Evolutionary conservation across 1,140 invertebrate species (phyloP).

Genomic region (Hyposmocoma kahamanoa): DNA sequence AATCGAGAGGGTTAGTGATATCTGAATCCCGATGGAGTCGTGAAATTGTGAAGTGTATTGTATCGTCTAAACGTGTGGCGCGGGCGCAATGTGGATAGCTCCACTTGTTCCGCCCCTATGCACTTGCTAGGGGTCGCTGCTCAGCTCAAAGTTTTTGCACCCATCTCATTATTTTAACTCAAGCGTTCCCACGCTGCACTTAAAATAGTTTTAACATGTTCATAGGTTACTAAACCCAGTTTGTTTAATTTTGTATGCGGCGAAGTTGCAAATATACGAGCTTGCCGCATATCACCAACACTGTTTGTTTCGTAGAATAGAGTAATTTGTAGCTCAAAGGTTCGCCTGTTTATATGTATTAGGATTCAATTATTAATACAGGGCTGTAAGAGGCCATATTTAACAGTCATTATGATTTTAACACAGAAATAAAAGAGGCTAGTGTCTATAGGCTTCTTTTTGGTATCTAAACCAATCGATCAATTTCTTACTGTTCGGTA

Average conservation of each 20-base stretch:
- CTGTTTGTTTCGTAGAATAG: no score
- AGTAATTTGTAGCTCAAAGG: no score
- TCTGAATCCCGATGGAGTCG: slow-evolving; percentile 9
- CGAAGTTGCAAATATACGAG: slow-evolving; percentile 3
- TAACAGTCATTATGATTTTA: no score
- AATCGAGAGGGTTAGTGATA: slow-evolving; percentile 6
- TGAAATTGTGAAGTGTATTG: slow-evolving; percentile 10
- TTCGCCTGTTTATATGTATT: no score
- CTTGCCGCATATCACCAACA: no score
- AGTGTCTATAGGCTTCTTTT: no score
- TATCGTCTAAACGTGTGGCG: not conserved
- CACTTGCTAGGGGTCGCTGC: slow-evolving; percentile 50
- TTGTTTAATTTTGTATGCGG: slow-evolving; percentile 16
- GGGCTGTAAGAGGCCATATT: no score
- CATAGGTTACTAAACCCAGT: slow-evolving; percentile 26
- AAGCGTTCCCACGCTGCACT: slow-evolving; percentile 48
- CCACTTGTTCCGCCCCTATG: slow-evolving; percentile 66
- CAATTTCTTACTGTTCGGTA: no score
- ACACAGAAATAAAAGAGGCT: no score
- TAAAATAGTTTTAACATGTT: slow-evolving; percentile 27
- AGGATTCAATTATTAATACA: no score
- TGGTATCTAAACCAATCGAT: no score
- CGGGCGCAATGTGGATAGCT: slow-evolving; percentile 25
- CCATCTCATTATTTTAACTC: slow-evolving; percentile 41
- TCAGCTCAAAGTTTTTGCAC: slow-evolving; percentile 53